These are phyloP conservation scores for Palythoa grandiflora DNA, from an alignment of 92 coral and sea anemone species.

Conservation along the genomic window DNA sequence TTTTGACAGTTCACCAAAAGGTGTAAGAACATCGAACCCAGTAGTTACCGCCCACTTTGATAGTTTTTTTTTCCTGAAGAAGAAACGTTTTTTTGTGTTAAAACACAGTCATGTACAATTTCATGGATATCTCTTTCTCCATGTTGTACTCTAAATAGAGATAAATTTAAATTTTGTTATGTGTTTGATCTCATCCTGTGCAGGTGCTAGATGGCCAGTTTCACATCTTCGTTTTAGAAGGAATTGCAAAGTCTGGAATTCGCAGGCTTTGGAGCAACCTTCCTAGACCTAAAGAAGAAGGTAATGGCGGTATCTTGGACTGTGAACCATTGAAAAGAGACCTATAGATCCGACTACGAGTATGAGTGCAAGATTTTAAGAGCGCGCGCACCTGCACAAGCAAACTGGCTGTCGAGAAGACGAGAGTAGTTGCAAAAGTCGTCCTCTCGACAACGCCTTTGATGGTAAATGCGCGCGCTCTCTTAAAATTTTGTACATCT, in stretches of 20 bases:
- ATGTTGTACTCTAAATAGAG: not conserved
- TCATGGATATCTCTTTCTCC: not conserved
- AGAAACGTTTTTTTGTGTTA: not conserved
- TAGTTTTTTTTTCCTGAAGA: not conserved
- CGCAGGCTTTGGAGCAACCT: slow-evolving; percentile 76
- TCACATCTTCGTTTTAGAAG: slow-evolving; percentile 95
- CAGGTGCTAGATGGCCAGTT: slow-evolving; percentile 78
- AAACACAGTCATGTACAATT: not conserved
- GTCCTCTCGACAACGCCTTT: too few relatives aligned
- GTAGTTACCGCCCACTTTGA: not conserved
- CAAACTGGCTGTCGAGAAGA: too few relatives aligned
- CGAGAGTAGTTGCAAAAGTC: too few relatives aligned
- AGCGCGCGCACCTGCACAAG: too few relatives aligned
- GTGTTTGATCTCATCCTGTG: not conserved
- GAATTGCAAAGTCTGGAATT: slow-evolving; percentile 82
- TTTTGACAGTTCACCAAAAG: too few relatives aligned
- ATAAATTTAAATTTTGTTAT: not conserved
- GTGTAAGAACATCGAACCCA: too few relatives aligned
- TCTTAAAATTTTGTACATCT: too few relatives aligned
- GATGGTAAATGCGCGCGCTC: too few relatives aligned
- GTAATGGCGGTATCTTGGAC: slow-evolving; percentile 39
- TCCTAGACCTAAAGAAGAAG: slow-evolving; percentile 86
- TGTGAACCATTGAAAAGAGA: not conserved
- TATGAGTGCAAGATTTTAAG: too few relatives aligned
- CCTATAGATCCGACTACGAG: too few relatives aligned